These are phyloP conservation scores for Eupristina koningsbergeri DNA, from an alignment of 1,140 invertebrate species.

Conservation along the genomic window DNA sequence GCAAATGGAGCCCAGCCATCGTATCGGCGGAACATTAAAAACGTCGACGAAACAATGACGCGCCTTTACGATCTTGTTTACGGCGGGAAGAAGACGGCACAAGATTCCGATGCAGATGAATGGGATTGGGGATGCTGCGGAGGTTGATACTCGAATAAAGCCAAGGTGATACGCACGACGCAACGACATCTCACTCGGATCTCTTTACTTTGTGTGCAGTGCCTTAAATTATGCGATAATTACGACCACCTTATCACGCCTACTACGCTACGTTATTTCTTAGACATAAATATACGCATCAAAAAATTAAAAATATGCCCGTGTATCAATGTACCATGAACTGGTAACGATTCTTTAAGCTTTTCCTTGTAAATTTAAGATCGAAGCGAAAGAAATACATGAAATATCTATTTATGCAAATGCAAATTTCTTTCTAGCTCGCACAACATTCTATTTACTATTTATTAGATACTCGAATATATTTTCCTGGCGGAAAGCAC, in stretches of 20 bases:
- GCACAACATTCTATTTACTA: too few species aligned
- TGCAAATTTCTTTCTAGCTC: too few species aligned
- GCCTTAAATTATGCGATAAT: not conserved
- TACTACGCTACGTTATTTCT: not conserved
- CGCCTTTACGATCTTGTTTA: constrained; percentile 1
- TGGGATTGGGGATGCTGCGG: not conserved
- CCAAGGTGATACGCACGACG: not conserved
- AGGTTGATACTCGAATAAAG: not conserved
- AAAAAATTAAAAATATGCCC: too few species aligned
- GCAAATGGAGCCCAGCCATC: not conserved
- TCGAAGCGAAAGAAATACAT: too few species aligned
- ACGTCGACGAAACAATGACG: constrained; percentile 6
- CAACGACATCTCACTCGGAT: not conserved
- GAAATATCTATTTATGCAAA: too few species aligned
- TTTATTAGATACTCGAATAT: too few species aligned
- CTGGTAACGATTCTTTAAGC: too few species aligned
- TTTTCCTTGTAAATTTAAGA: too few species aligned
- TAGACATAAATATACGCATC: too few species aligned
- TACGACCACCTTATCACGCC: not conserved
- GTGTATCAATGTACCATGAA: too few species aligned
- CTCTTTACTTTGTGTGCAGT: not conserved
- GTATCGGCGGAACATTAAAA: not conserved
- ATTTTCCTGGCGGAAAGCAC: too few species aligned
- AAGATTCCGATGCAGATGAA: not conserved
- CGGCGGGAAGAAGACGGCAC: not conserved